Conservation (phyloP, 2,888 invertebrate genomes). For the Drosophila prostipennis region DNA sequence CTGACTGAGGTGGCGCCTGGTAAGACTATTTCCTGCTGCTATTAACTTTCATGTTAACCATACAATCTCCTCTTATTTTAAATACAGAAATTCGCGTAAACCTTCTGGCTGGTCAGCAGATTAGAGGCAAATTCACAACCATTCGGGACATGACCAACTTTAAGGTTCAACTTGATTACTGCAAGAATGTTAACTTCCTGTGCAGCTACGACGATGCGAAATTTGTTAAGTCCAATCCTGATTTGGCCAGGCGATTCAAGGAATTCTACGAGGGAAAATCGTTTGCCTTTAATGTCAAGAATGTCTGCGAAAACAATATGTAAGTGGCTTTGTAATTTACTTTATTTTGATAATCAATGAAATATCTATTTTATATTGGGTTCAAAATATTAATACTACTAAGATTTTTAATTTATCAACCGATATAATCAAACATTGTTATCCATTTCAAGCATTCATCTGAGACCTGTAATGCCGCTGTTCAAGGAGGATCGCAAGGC, state of each 20-base stretch:
- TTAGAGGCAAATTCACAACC: conserved; percentile 80
- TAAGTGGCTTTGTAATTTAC: conserved; percentile 56
- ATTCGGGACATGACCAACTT: conserved; percentile 82
- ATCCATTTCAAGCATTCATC: conserved; percentile 86
- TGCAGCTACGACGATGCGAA: conserved; percentile 83
- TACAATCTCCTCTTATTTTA: no score
- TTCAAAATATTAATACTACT: no score
- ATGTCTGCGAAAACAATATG: conserved; percentile 83
- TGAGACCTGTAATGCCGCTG: conserved; percentile 86
- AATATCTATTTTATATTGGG: no score
- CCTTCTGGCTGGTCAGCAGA: conserved; percentile 82
- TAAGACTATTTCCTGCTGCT: conserved; percentile 37
- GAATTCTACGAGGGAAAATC: conserved; percentile 84
- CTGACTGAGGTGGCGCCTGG: conserved; percentile 75
- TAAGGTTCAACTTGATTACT: conserved; percentile 81
- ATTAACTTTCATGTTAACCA: no score
- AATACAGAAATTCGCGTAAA: conserved; percentile 78
- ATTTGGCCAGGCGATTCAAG: conserved; percentile 84
- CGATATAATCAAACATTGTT: no score
- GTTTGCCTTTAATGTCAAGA: conserved; percentile 80
- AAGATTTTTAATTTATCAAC: no score
- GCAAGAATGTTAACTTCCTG: conserved; percentile 79
- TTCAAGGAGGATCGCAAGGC: conserved; percentile 80
- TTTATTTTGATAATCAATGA: no score
- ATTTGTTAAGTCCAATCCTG: conserved; percentile 82